Conservation (phyloP, 2,888 invertebrate species). For the Euplexia lucipara region DNA sequence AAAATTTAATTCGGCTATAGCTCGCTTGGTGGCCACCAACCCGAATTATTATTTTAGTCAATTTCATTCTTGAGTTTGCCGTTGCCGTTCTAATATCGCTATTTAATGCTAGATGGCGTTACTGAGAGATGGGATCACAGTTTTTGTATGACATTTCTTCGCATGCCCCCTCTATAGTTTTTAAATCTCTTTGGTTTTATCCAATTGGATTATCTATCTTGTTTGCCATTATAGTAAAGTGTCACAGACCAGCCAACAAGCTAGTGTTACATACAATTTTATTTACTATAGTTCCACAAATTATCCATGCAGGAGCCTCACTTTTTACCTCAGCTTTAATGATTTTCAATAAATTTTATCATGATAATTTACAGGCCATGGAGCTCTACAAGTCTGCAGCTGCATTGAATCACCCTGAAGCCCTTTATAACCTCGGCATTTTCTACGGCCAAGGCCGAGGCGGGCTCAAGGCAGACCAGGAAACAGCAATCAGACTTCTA, state of each 20-base stretch:
- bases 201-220: background rate
- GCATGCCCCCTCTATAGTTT: too few species aligned
- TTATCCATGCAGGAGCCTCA: background rate
- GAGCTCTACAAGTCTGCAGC: constrained; percentile 92
- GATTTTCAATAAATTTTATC: too few species aligned
- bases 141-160: too few species aligned
- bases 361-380: constrained; percentile 89
- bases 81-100: too few species aligned
- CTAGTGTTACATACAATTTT: background rate
- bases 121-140: too few species aligned
- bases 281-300: background rate
- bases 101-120: too few species aligned
- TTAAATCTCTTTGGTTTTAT: too few species aligned
- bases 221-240: too few species aligned
- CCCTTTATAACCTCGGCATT: constrained; percentile 93
- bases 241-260: background rate
- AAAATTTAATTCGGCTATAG: too few species aligned
- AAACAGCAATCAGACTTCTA: constrained; percentile 88
- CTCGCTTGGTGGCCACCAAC: too few species aligned
- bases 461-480: constrained; percentile 87
- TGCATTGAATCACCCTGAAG: constrained; percentile 92
- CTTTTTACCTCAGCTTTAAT: background rate
- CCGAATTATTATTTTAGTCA: too few species aligned
- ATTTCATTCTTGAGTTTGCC: too few species aligned
- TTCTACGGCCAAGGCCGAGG: constrained; percentile 93